Evolutionary conservation across 2,888 invertebrate genomes (phyloP), one percentile per base, ranked within the genome.

Genomic region (Cephus spinipes): DNA sequence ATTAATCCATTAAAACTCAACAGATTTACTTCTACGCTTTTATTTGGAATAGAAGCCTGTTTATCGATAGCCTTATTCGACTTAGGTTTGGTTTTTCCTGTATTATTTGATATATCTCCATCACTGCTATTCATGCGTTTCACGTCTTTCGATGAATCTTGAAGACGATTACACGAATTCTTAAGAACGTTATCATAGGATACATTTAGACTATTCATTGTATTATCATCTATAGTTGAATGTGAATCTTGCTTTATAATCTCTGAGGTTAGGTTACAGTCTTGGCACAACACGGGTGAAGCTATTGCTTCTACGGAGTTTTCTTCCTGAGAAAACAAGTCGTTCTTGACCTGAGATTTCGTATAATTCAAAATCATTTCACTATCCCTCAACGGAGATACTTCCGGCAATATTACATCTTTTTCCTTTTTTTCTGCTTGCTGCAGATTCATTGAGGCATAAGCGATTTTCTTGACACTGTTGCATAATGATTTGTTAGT

Each of bases 171-270:
- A 55, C 55, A 55, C 55, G 55, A 55, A 9, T 55, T 55, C 23
- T 23, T 55, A 9, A 55, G 23, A 23, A 71, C 32, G 11, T 71
- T 71, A 32, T 33, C 33, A 15, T 32, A 33, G 40, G 33, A 34
- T 40, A 75, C 33, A 68, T 78, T 73, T 68, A 78, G 4, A 35
- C 80, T 35, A 69, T 73, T 55, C 3, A 73, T 75, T 55, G 74
- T 31, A 69, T 77, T 81, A 69, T 68, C 78, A 80, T 81, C 77
- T 36, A 76, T 79, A 73, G 80, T 82, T 32, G 75, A 79, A 71
- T 71, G 73, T 71, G 81, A 79, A 75, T 85, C 81, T 75, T 82
- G 80, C 31, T 82, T 84, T 73, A 84, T 81, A 69, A 73, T 77
- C 69, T 81, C 77, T n/a, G 76, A 69, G 73, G 78, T 77, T 73